Percentiles rank a stretch among this genome's conserved stretches.
These are phyloP conservation scores for Peucedramus taeniatus DNA, from an alignment of 2,113 vertebrate genomes.

Conservation along the genomic window DNA sequence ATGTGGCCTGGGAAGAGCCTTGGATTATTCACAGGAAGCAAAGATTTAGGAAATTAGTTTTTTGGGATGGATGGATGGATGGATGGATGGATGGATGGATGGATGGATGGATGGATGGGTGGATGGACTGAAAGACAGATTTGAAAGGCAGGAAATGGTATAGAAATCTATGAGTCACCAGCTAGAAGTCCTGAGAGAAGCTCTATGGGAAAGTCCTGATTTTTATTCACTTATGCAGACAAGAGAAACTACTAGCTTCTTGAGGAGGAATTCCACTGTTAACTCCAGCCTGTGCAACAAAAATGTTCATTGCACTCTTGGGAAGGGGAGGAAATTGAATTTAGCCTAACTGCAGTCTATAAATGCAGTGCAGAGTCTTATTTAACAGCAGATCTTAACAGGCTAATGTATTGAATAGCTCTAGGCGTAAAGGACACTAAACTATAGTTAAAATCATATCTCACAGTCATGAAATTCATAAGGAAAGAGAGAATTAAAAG, in stretches of 20 bases:
- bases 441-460: background rate
- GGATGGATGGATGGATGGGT: background rate
- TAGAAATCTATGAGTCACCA: background rate
- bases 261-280: background rate
- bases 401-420: background rate
- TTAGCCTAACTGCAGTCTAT: background rate
- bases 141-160: background rate
- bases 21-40: background rate
- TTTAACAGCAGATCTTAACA: background rate
- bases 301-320: background rate
- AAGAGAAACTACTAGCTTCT: background rate
- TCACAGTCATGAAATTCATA: background rate
- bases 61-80: background rate
- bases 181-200: background rate
- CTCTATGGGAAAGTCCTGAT: background rate
- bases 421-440: background rate
- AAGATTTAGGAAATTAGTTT: background rate
- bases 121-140: background rate
- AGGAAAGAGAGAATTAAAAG: background rate
- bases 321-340: background rate
- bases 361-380: background rate
- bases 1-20: background rate
- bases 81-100: background rate
- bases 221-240: background rate
- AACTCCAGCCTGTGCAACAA: background rate